Base-by-base conservation (phyloP, 2,113 vertebrate species). In the Canis aureus region DNA sequence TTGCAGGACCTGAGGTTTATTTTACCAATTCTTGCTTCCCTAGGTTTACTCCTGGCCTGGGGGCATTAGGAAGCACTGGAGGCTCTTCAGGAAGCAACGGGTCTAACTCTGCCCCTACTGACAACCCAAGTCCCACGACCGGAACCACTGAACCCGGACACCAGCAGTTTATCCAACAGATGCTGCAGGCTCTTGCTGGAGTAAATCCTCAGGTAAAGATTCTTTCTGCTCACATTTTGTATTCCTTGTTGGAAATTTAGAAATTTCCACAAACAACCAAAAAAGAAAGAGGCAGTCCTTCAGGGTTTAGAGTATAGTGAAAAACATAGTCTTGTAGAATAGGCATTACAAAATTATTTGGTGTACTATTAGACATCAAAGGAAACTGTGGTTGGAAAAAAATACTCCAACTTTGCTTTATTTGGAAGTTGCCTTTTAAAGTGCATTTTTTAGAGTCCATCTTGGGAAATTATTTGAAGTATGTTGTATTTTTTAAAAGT, bases 121-220 rank as follows among this genome's bases (percentile, higher is more conserved):
- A 98, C 97, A 99, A 97, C 92, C 92, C 98, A 97, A 99, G 91
- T 92, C 97, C 98, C 73, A n/a, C 98, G 19, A 97, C 98, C 84
- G 99, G 98, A 98, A 95, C 98, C 97, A 96, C 98, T 10, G 99
- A 99, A 96, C 97, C 98, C 78, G 98, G 99, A 97, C 99, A 99
- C 95, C 99, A 99, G 97, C 99, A 99, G 92, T 99, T 99, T 98
- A 99, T 99, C 17, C 99, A 99, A 1, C 99, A 99, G 35, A 99
- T 99, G 99, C 98, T 99, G 69, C 99, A 99, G 97, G 99, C 99
- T 3, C 99, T 99, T 90, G 99, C 99, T 98, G 98, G 99, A 98
- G 98, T 99, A 92, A 99, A 98, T 97, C 96, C 99, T 93, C 99
- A 98, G 99, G 99, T 99, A 98, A 97, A 79, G 29, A 1, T 81